phyloP scores from a whole-genome alignment of 2,888 invertebrate species.

The Hirudinaria manillensis region DNA sequence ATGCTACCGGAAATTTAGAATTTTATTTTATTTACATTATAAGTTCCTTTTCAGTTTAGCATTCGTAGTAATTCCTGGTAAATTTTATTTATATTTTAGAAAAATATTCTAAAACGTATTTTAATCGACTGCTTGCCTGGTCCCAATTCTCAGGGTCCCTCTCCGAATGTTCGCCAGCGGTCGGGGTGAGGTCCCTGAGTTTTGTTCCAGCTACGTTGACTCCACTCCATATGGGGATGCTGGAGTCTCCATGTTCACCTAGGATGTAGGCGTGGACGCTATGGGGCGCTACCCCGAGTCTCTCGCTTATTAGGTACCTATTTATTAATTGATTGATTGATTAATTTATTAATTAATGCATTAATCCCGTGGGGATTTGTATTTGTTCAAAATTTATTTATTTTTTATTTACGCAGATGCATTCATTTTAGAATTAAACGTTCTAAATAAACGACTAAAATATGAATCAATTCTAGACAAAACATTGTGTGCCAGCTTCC shows the following conservation, averaged over 20 bases:
- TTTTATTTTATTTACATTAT: too few species aligned
- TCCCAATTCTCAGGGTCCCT: conserved; percentile 74
- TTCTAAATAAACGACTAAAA: too few species aligned
- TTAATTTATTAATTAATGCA: too few species aligned
- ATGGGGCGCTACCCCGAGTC: conserved; percentile 71
- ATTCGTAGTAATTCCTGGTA: too few species aligned
- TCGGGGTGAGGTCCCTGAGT: conserved; percentile 70
- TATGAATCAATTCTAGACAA: too few species aligned
- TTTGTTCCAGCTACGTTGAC: conserved; percentile 85
- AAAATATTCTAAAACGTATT: too few species aligned
- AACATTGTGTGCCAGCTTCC: too few species aligned
- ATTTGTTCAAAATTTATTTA: neutral
- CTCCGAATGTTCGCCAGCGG: conserved; percentile 64
- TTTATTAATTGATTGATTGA: conserved; percentile 51
- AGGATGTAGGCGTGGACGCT: conserved; percentile 88
- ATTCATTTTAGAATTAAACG: too few species aligned
- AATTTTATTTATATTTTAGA: too few species aligned
- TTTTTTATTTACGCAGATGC: too few species aligned
- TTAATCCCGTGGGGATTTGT: neutral
- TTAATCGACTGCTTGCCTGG: neutral
- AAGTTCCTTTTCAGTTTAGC: too few species aligned
- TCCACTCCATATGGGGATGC: conserved; percentile 87
- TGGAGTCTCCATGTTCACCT: conserved; percentile 87
- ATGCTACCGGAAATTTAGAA: too few species aligned
- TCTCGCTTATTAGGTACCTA: conserved; percentile 78